phyloP scores from a whole-genome alignment of 2,113 vertebrate genomes.

The Platycercus adscitus region DNA sequence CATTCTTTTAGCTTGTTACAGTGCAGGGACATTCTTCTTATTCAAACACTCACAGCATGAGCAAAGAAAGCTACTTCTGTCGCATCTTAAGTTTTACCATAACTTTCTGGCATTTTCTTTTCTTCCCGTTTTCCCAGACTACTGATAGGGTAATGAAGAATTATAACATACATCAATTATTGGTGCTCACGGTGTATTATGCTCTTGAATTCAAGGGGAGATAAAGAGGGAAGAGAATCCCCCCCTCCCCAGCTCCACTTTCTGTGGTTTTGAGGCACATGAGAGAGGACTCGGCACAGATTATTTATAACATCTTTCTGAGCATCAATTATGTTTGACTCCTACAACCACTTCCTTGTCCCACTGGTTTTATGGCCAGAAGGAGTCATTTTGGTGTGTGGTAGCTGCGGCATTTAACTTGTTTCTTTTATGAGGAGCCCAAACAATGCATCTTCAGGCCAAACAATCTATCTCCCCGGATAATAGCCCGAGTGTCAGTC shows the following conservation, averaged over 20 bases:
- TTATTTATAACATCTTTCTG: constrained; percentile 75
- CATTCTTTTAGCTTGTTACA: constrained; percentile 97
- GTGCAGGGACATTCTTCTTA: constrained; percentile 95
- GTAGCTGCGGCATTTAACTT: constrained; percentile 59
- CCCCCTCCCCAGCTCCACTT: constrained; percentile 27
- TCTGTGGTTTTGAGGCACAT: constrained; percentile 69
- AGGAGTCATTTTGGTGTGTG: constrained; percentile 66
- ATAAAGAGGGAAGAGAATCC: constrained; percentile 6
- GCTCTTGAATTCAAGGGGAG: constrained; percentile 62
- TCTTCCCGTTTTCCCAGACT: constrained; percentile 80
- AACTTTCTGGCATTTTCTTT: constrained; percentile 82
- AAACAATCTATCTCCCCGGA: constrained; percentile 59
- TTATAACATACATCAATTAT: constrained; percentile 83
- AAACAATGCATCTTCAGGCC: constrained; percentile 72
- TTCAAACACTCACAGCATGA: constrained; percentile 97
- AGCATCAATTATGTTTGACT: constrained; percentile 71
- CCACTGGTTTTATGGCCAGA: constrained; percentile 64
- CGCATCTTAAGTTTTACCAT: constrained; percentile 84
- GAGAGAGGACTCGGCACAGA: constrained; percentile 34
- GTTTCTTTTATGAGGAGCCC: constrained; percentile 73
- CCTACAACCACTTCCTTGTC: constrained; percentile 66
- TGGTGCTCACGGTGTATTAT: constrained; percentile 73
- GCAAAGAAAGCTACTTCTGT: constrained; percentile 88
- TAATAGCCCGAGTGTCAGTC: constrained; percentile 45
- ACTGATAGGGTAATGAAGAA: constrained; percentile 78